These are phyloP conservation scores for Nothobranchius furzeri DNA, from an alignment of 2,113 vertebrate species.

Conservation along the genomic window DNA sequence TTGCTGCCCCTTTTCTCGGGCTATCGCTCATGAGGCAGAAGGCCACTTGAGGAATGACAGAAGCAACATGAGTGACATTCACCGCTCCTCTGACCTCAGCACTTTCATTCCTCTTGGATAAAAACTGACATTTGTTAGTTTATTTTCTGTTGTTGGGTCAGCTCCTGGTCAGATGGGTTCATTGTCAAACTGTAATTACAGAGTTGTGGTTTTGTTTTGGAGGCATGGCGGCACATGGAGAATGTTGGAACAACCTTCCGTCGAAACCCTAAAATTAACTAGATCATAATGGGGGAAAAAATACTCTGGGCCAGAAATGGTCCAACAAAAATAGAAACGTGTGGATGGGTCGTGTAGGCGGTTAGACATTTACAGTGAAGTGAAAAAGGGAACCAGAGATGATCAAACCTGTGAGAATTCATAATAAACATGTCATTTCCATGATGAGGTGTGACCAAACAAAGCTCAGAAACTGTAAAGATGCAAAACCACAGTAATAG, in stretches of 20 bases:
- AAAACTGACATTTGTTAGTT: slow-evolving; percentile 20
- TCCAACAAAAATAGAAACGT: slow-evolving; percentile 54
- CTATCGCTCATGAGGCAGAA: slow-evolving; percentile 67
- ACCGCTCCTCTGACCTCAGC: slow-evolving; percentile 27
- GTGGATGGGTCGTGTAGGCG: slow-evolving; percentile 39
- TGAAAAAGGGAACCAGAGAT: slow-evolving; percentile 35
- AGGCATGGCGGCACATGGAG: slow-evolving; percentile 48
- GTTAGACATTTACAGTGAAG: slow-evolving; percentile 20
- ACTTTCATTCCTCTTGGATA: slow-evolving; percentile 11
- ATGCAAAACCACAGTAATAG: slow-evolving; percentile 4
- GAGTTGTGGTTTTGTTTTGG: slow-evolving; percentile 61
- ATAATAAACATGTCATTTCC: slow-evolving; percentile 12
- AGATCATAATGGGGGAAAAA: slow-evolving; percentile 31
- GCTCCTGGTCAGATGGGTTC: slow-evolving; percentile 46
- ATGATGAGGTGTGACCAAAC: slow-evolving; percentile 52
- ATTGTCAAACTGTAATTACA: slow-evolving; percentile 58
- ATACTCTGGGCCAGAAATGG: slow-evolving; percentile 33
- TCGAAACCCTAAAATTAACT: slow-evolving; percentile 58
- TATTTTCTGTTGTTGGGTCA: slow-evolving; percentile 39
- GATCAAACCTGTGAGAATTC: slow-evolving; percentile 35
- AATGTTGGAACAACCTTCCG: slow-evolving; percentile 55
- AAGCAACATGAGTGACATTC: slow-evolving; percentile 61
- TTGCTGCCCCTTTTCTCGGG: slow-evolving; percentile 63
- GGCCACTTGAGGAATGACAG: slow-evolving; percentile 73
- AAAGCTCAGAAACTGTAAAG: slow-evolving; percentile 22